Conservation (phyloP, 2,888 invertebrate genomes). For the Nomada hirtipes region DNA sequence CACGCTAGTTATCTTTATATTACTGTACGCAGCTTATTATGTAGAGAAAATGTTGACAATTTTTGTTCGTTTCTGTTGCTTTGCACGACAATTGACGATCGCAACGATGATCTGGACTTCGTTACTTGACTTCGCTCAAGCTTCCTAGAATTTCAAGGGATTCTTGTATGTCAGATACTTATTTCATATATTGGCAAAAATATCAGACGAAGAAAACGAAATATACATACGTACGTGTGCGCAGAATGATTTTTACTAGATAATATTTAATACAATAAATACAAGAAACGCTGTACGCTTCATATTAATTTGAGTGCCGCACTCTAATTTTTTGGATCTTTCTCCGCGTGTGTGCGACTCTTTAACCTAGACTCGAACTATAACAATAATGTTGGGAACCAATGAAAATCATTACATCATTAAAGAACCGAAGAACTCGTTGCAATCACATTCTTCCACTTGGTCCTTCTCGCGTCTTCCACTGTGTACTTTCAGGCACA, state of each 20-base stretch:
- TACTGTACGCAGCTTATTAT: conserved; percentile 21
- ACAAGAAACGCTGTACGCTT: too few relatives aligned
- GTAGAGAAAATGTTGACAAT: conserved; percentile 26
- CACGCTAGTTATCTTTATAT: conserved; percentile 13
- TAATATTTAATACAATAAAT: too few relatives aligned
- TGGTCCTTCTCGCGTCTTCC: background rate
- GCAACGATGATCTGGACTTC: background rate
- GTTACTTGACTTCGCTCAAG: conserved; percentile 14
- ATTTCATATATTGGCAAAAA: background rate
- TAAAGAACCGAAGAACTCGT: too few relatives aligned
- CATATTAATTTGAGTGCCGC: too few relatives aligned
- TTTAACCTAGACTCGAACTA: background rate
- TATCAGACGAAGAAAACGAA: background rate
- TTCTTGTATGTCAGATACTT: too few relatives aligned
- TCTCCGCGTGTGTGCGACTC: conserved; percentile 1
- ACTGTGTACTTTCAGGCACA: background rate
- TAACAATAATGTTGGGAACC: background rate
- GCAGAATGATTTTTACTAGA: too few relatives aligned
- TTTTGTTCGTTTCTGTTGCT: conserved; percentile 6
- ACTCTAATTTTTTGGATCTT: background rate
- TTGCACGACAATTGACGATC: conserved; percentile 36
- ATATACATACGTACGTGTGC: too few relatives aligned
- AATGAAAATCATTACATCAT: too few relatives aligned
- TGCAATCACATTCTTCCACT: background rate
- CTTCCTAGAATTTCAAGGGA: background rate